Percentiles rank a stretch among this genome's conserved stretches.
Evolutionary conservation across 2,888 invertebrate genomes (phyloP).

Genomic region (Ophion ellenae): DNA sequence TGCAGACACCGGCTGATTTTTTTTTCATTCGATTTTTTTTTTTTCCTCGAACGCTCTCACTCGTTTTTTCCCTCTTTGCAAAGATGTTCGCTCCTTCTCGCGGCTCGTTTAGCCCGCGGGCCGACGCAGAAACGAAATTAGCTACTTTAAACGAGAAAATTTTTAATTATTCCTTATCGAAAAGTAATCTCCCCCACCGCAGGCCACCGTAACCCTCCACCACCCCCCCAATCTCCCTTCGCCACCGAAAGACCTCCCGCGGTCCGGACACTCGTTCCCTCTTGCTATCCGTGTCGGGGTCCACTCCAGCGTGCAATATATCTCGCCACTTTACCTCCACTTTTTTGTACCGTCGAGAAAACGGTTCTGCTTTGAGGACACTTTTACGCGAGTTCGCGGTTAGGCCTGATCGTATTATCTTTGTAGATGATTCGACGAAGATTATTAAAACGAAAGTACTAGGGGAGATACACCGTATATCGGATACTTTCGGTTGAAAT

Average conservation of each 20-base stretch:
- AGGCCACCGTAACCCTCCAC: constrained; percentile 41
- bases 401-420: constrained; percentile 10
- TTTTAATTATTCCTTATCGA: constrained; percentile 85
- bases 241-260: constrained; percentile 36
- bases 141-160: constrained; percentile 83
- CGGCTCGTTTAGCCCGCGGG: constrained; percentile 40
- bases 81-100: constrained; percentile 40
- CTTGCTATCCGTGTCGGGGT: constrained; percentile 52
- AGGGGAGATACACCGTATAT: too few relatives aligned
- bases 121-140: constrained; percentile 80
- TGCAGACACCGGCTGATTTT: constrained; percentile 54
- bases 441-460: constrained; percentile 5
- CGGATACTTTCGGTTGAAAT: too few relatives aligned
- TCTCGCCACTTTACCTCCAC: constrained; percentile 42
- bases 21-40: constrained; percentile 32
- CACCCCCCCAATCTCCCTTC: constrained; percentile 20
- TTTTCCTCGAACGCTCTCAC: constrained; percentile 23
- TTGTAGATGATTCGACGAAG: constrained; percentile 3
- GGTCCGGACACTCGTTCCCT: constrained; percentile 58
- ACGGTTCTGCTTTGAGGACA: constrained; percentile 15
- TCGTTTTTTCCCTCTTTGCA: constrained; percentile 6
- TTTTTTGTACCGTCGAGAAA: constrained; percentile 49
- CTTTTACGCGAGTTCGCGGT: constrained; percentile 28
- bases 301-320: constrained; percentile 58
- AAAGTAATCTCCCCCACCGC: constrained; percentile 81